These are phyloP conservation scores for Lepisosteus osseus DNA, from an alignment of 2,113 vertebrate genomes.

Conservation along the genomic window DNA sequence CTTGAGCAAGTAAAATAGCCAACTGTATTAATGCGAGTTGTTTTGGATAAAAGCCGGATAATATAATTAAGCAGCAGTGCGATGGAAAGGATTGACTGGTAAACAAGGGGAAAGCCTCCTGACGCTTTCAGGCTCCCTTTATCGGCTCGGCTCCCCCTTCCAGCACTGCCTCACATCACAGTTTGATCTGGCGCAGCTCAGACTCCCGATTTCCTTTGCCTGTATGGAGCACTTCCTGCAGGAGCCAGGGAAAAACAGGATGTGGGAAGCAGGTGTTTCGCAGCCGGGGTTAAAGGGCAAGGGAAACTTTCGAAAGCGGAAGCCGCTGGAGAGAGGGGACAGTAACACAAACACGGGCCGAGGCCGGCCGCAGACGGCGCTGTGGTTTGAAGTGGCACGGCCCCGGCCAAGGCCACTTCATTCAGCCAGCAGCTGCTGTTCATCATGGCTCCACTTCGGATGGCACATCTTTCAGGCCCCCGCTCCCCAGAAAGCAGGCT, in stretches of 20 bases:
- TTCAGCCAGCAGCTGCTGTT: constrained; percentile 50
- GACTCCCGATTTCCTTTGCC: constrained; percentile 37
- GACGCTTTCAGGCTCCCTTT: too few relatives aligned
- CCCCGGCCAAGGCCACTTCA: too few relatives aligned
- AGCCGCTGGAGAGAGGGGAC: constrained; percentile 26
- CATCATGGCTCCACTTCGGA: constrained; percentile 53
- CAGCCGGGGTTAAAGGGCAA: constrained; percentile 49
- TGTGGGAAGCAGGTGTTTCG: constrained; percentile 63
- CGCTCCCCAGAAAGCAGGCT: constrained; percentile 21
- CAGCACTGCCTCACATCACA: too few relatives aligned
- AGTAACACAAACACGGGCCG: constrained; percentile 5
- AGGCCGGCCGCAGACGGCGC: neutral
- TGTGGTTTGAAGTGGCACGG: neutral
- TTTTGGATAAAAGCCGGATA: too few relatives aligned
- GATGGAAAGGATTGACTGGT: too few relatives aligned
- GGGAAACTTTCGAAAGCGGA: constrained; percentile 52
- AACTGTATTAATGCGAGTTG: too few relatives aligned
- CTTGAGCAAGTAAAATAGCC: too few relatives aligned
- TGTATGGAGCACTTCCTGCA: constrained; percentile 51
- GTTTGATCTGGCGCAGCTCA: neutral
- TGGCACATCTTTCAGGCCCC: constrained; percentile 43
- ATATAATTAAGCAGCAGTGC: too few relatives aligned
- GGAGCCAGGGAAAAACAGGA: constrained; percentile 59
- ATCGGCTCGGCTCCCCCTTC: too few relatives aligned
- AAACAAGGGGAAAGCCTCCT: too few relatives aligned